A percentile compares a stretch with the other conserved stretches of the same genome.
Evolutionary conservation across 2,888 invertebrate genomes (phyloP).

Genomic region (Brachyptera risi): DNA sequence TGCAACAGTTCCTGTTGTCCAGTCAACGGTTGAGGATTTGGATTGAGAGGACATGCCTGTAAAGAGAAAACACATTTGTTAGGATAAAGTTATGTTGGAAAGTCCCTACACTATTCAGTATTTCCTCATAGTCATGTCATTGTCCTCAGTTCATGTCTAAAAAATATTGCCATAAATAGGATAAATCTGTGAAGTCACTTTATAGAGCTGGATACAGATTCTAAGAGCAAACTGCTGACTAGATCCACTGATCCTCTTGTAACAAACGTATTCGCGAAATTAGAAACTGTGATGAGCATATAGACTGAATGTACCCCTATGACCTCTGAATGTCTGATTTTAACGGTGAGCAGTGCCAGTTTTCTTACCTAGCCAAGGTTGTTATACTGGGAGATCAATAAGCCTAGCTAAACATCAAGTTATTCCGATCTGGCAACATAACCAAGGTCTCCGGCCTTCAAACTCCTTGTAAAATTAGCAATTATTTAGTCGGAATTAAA

Average conservation of each 20-base stretch:
- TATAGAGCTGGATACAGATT: no score
- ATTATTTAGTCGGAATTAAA: neutral
- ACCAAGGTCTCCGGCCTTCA: conserved; percentile 6
- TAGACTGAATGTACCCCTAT: conserved; percentile 1
- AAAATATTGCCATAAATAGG: no score
- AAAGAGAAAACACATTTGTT: conserved; percentile 37
- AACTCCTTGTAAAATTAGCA: neutral
- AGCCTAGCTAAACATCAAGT: conserved; percentile 13
- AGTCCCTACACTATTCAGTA: no score
- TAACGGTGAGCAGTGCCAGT: neutral
- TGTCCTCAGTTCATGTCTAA: no score
- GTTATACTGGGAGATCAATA: conserved; percentile 2
- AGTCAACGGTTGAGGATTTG: conserved; percentile 76
- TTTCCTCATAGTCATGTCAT: neutral
- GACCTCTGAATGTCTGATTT: conserved; percentile 16
- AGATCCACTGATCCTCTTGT: no score
- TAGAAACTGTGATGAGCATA: neutral
- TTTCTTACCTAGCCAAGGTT: conserved; percentile 1
- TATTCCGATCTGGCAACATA: conserved; percentile 14
- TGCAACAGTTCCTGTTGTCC: conserved; percentile 78
- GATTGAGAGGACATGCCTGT: conserved; percentile 95
- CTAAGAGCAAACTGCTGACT: no score
- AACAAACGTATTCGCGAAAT: no score
- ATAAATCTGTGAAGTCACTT: no score
- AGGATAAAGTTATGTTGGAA: neutral